Evolutionary conservation across 2,113 vertebrate species (phyloP).

Genomic region (Larimichthys crocea): DNA sequence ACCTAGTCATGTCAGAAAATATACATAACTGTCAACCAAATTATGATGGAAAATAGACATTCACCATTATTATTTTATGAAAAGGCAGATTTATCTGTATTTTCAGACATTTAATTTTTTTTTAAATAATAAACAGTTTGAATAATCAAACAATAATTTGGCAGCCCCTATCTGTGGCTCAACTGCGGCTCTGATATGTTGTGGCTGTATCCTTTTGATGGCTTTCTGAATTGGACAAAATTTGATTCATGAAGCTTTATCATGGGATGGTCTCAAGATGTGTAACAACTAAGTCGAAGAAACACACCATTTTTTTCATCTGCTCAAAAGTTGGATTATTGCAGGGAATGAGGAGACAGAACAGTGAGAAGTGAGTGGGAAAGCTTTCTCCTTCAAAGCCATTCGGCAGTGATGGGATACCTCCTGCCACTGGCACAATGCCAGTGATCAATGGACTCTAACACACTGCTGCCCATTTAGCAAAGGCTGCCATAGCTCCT

Average conservation of each 20-base stretch:
- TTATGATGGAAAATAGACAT: no score
- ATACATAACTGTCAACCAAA: no score
- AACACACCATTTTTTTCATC: not conserved
- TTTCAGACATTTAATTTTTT: no score
- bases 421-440: slow-evolving; percentile 45
- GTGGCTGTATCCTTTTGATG: not conserved
- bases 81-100: no score
- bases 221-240: not conserved
- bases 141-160: no score
- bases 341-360: slow-evolving; percentile 1
- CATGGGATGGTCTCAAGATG: not conserved
- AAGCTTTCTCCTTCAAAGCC: slow-evolving; percentile 44
- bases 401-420: slow-evolving; percentile 77
- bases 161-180: no score
- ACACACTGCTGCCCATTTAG: slow-evolving; percentile 44
- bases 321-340: slow-evolving; percentile 31
- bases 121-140: no score
- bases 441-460: slow-evolving; percentile 62
- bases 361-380: slow-evolving; percentile 28
- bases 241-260: not conserved
- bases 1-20: no score
- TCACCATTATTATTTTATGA: no score
- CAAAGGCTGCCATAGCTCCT: slow-evolving; percentile 55
- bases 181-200: not conserved
- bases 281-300: not conserved